Evolutionary conservation across 2,888 invertebrate species (phyloP).

Genomic region (Acleris holmiana): DNA sequence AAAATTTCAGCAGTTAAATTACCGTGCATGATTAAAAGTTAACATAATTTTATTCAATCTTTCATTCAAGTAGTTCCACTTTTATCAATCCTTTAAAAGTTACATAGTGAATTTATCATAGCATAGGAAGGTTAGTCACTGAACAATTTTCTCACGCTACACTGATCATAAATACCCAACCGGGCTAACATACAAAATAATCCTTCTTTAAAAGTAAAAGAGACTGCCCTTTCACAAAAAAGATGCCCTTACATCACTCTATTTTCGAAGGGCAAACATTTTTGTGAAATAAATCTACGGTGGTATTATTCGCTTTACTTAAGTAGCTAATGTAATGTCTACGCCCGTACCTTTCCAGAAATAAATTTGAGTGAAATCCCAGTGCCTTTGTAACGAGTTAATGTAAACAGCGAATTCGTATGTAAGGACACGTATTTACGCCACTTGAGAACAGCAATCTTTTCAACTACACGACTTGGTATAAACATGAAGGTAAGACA

Average conservation of each 20-base stretch:
- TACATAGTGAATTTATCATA: constrained; percentile 22
- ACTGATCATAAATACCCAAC: constrained; percentile 23
- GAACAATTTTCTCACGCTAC: constrained; percentile 32
- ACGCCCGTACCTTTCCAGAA: constrained; percentile 19
- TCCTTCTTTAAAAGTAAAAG: constrained; percentile 24
- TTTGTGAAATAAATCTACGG: constrained; percentile 21
- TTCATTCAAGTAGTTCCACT: constrained; percentile 1
- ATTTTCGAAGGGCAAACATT: constrained; percentile 31
- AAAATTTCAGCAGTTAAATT: too few relatives aligned
- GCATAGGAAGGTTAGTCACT: constrained; percentile 25
- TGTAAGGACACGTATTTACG: constrained; percentile 21
- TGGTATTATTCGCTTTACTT: constrained; percentile 23
- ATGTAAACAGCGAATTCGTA: constrained; percentile 7
- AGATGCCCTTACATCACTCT: constrained; percentile 18
- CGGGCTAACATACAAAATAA: constrained; percentile 27
- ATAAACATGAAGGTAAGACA: constrained; percentile 36
- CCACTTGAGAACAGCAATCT: constrained; percentile 18
- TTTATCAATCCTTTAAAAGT: constrained; percentile 3
- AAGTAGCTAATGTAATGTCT: constrained; percentile 15
- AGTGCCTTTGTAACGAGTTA: constrained; percentile 13
- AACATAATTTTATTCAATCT: not conserved
- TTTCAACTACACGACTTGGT: constrained; percentile 17
- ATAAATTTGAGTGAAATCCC: constrained; percentile 10
- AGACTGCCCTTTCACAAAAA: constrained; percentile 25
- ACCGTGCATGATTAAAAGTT: too few relatives aligned